phyloP scores from a whole-genome alignment of 2,113 vertebrate species.

The Siniperca knerii region DNA sequence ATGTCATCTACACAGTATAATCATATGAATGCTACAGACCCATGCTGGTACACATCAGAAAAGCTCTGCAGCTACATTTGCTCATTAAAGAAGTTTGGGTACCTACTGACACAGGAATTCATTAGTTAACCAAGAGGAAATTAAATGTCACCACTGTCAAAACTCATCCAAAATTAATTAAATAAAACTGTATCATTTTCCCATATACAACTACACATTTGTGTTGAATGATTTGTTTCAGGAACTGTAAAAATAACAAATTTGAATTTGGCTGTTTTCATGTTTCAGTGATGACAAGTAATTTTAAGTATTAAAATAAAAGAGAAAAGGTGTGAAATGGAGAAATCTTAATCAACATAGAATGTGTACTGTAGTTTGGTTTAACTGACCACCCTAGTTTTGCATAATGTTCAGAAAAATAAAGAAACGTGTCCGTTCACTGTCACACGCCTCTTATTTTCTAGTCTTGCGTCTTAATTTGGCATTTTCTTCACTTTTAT shows the following conservation, averaged over 20 bases:
- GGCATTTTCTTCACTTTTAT: background rate
- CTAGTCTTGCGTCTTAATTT: background rate
- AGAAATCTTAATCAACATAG: background rate
- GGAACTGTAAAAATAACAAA: background rate
- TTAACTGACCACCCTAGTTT: background rate
- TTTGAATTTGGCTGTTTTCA: background rate
- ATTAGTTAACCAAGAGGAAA: background rate
- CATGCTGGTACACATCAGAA: background rate
- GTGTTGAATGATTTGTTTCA: background rate
- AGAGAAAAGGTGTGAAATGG: background rate
- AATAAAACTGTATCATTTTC: background rate
- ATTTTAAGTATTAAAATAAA: background rate
- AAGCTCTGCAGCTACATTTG: background rate
- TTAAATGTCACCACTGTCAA: constrained; percentile 21
- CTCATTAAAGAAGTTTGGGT: constrained; percentile 16
- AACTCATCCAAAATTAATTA: background rate
- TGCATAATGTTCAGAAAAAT: background rate
- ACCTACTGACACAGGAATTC: background rate
- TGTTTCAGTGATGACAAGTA: background rate
- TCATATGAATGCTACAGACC: background rate
- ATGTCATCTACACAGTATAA: constrained; percentile 23
- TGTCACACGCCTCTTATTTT: background rate
- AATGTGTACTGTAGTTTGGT: background rate
- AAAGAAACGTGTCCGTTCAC: background rate
- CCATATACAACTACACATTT: background rate